phyloP scores from a whole-genome alignment of 2,888 invertebrate genomes.

The Aproaerema taeniolella region DNA sequence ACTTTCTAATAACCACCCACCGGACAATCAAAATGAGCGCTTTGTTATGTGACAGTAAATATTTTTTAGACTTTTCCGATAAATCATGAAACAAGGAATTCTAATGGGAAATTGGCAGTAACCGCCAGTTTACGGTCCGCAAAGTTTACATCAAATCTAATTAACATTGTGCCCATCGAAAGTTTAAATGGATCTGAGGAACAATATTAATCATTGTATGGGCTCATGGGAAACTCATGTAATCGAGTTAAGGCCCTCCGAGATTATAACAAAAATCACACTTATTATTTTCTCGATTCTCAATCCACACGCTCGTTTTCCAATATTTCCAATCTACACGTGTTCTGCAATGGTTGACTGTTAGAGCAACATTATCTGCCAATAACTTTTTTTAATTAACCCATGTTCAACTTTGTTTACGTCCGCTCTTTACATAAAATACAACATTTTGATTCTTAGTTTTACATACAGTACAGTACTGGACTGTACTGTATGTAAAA shows the following conservation, averaged over 20 bases:
- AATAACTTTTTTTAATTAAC: no score
- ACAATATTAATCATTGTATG: conserved; percentile 14
- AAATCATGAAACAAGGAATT: conserved; percentile 15
- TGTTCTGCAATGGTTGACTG: no score
- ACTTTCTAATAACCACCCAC: no score
- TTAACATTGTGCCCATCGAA: conserved; percentile 24
- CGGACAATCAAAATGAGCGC: no score
- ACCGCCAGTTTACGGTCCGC: conserved; percentile 8
- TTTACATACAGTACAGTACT: no score
- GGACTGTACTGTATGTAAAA: no score
- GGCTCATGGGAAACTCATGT: conserved; percentile 11
- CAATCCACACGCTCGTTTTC: conserved; percentile 1
- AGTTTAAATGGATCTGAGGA: conserved; percentile 22
- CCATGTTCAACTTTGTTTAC: no score
- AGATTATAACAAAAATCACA: conserved; percentile 10
- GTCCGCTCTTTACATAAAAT: no score
- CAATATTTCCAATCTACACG: conserved; percentile 2
- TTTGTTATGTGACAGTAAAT: conserved; percentile 2
- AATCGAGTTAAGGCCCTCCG: conserved; percentile 12
- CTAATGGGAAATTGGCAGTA: conserved; percentile 11
- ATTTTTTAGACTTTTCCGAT: conserved; percentile 22
- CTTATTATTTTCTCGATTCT: conserved; percentile 6
- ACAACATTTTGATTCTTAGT: no score
- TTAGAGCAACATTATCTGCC: no score
- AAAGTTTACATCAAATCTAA: conserved; percentile 22